Percentiles rank a stretch among this genome's conserved stretches.
phyloP scores from a whole-genome alignment of 2,113 vertebrate species.

The Uria aalge region DNA sequence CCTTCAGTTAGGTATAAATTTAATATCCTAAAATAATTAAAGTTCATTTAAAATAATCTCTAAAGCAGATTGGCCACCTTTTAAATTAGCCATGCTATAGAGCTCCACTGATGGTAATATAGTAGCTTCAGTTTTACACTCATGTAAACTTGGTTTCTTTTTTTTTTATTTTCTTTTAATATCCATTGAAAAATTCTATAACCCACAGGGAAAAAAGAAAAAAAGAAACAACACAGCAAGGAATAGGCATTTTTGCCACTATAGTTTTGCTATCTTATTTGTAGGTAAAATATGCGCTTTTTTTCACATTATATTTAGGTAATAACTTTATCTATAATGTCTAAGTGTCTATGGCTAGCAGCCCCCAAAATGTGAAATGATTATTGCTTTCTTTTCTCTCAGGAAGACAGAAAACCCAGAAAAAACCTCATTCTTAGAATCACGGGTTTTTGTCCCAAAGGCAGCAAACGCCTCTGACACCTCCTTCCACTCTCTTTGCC shows the following conservation, averaged over 20 bases:
- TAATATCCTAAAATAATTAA: not conserved
- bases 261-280: not conserved
- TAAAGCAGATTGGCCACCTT: not conserved
- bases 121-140: not conserved
- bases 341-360: not conserved
- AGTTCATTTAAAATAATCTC: not conserved
- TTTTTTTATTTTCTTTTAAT: not conserved
- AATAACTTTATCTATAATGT: not conserved
- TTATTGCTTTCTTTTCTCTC: not conserved
- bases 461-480: not conserved
- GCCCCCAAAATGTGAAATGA: not conserved
- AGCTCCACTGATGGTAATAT: not conserved
- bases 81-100: not conserved
- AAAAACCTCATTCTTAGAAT: not conserved
- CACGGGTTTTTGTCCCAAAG: not conserved
- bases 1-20: not conserved
- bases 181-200: not conserved
- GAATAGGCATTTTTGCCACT: not conserved
- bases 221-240: rapidly evolving
- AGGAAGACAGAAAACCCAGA: not conserved
- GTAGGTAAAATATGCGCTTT: not conserved
- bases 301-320: not conserved
- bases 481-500: not conserved
- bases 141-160: not conserved
- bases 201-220: not conserved